Evolutionary conservation across 2,797 vertebrate genomes (phyloP).

Genomic region (Sebastes oblongus): DNA sequence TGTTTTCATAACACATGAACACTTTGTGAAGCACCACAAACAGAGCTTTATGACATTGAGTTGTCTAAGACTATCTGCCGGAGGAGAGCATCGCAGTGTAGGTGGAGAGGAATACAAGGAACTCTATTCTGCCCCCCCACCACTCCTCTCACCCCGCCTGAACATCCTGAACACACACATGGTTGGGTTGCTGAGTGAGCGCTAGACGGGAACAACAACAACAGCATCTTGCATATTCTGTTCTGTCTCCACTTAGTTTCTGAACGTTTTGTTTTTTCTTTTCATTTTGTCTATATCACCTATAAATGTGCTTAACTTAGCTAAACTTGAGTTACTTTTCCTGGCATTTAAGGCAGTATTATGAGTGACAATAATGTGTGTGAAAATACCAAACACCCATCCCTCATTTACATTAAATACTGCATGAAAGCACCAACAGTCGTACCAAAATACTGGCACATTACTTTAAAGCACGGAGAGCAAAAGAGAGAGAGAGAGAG

Average conservation of each 20-base stretch:
- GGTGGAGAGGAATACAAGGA: slow-evolving; percentile 38
- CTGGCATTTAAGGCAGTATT: neutral
- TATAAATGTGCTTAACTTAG: neutral
- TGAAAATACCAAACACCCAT: neutral
- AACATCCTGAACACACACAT: slow-evolving; percentile 34
- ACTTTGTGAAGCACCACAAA: neutral
- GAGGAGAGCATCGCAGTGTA: neutral
- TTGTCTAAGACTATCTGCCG: neutral
- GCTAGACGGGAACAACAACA: neutral
- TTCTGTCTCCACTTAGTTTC: neutral
- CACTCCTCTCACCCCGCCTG: neutral
- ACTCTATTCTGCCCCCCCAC: slow-evolving; percentile 14
- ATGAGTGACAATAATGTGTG: neutral
- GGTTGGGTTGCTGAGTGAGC: slow-evolving; percentile 8
- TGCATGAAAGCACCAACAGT: neutral
- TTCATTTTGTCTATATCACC: too few relatives aligned
- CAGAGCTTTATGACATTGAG: neutral
- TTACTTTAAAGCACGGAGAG: neutral
- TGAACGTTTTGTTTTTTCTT: neutral
- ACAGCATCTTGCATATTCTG: neutral
- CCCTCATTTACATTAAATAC: neutral
- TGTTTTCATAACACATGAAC: neutral
- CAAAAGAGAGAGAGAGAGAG: too few relatives aligned
- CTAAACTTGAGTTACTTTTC: neutral
- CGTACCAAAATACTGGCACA: neutral